A percentile compares a stretch with the other conserved stretches of the same genome.
phyloP scores from a whole-genome alignment of 2,113 vertebrate genomes.

The Tachysurus vachellii region DNA sequence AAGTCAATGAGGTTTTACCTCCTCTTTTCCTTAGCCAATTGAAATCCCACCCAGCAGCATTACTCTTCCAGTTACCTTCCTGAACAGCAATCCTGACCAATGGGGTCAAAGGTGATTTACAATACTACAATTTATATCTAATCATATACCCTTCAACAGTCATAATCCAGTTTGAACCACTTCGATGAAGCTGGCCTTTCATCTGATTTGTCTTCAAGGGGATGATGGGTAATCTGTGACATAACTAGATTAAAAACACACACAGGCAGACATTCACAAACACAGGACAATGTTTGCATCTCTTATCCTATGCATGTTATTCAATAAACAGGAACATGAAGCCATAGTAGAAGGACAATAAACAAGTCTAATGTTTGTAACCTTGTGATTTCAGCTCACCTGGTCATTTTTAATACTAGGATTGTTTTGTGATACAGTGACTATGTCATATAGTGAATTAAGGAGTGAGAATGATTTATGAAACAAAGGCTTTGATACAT shows the following conservation, averaged over 20 bases:
- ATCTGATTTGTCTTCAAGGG: neutral
- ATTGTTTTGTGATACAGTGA: neutral
- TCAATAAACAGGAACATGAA: slow-evolving; percentile 18
- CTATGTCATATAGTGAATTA: neutral
- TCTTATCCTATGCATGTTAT: neutral
- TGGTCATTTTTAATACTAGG: neutral
- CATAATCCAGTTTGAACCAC: slow-evolving; percentile 51
- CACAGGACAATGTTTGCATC: neutral
- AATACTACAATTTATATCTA: slow-evolving; percentile 18
- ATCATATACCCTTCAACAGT: neutral
- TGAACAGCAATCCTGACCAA: slow-evolving; percentile 18
- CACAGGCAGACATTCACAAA: neutral
- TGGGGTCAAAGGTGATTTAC: slow-evolving; percentile 30
- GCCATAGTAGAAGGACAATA: neutral
- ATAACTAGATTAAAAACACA: slow-evolving; percentile 55
- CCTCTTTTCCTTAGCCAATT: slow-evolving; percentile 13
- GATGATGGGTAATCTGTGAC: slow-evolving; percentile 55
- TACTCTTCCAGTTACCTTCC: neutral
- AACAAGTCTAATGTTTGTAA: neutral
- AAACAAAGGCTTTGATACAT: neutral
- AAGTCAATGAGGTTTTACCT: neutral
- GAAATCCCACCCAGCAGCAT: neutral
- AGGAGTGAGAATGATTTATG: neutral
- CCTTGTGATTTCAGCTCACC: neutral
- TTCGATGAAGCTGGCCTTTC: slow-evolving; percentile 33